phyloP scores from a whole-genome alignment of 2,113 vertebrate genomes.

The Fregetta grallaria region DNA sequence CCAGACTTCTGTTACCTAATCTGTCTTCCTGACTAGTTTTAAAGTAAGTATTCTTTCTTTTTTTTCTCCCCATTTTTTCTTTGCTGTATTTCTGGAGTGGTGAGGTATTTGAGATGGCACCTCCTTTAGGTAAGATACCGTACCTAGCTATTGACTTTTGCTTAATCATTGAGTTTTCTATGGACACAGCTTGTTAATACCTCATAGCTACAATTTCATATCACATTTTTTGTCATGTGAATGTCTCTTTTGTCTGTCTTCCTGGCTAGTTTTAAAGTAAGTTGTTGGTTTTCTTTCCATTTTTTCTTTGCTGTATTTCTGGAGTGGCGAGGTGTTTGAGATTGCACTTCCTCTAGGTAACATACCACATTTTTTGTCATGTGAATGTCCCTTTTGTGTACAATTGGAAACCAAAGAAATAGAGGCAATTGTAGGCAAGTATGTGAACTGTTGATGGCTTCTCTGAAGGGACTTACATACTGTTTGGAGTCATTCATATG shows the following conservation, averaged over 20 bases:
- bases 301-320: no score
- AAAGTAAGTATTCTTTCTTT: neutral
- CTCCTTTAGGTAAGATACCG: neutral
- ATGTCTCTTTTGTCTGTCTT: no score
- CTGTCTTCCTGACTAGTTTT: neutral
- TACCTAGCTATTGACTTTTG: neutral
- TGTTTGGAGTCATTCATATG: neutral
- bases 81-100: neutral
- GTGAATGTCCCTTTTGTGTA: neutral
- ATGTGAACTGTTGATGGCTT: neutral
- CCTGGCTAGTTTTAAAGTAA: no score
- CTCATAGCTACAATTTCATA: neutral
- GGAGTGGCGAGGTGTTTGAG: no score
- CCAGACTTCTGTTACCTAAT: neutral
- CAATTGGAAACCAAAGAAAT: neutral
- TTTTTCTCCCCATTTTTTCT: neutral
- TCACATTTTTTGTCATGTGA: neutral
- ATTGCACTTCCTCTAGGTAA: no score
- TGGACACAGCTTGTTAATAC: neutral
- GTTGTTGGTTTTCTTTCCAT: no score
- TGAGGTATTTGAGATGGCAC: neutral
- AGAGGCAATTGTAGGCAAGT: neutral
- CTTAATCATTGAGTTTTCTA: neutral
- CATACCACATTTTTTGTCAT: neutral
- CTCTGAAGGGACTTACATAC: neutral